Conservation (phyloP, 2,113 vertebrate genomes). For the Ceyx cyanopectus region DNA sequence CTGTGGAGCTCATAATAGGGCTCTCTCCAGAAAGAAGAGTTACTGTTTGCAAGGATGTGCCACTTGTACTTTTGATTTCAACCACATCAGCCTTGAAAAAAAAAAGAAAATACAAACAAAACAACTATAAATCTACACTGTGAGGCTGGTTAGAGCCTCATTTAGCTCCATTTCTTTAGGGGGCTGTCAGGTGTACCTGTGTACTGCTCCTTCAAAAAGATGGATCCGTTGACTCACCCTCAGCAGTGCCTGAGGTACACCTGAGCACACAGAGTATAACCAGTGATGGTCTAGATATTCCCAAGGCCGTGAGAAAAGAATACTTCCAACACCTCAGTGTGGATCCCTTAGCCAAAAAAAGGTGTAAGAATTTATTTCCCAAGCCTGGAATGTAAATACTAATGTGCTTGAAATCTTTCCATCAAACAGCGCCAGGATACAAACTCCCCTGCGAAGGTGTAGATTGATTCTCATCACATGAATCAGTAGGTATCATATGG, state of each 20-base stretch:
- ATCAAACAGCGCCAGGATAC: background rate
- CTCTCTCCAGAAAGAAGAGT: constrained; percentile 1
- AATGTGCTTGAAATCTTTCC: background rate
- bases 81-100: background rate
- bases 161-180: background rate
- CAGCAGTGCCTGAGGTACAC: background rate
- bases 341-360: background rate
- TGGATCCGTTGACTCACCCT: background rate
- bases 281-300: background rate
- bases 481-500: background rate
- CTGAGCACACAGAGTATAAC: background rate
- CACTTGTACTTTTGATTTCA: background rate
- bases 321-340: background rate
- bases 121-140: background rate
- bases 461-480: background rate
- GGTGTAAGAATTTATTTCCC: background rate
- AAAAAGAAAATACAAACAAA: background rate
- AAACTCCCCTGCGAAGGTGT: background rate
- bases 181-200: background rate
- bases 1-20: background rate
- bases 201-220: background rate
- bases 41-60: background rate
- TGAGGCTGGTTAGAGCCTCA: background rate
- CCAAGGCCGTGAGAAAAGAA: background rate
- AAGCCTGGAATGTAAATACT: background rate